phyloP scores from a whole-genome alignment of 2,797 vertebrate species.

The Cheracebus regulus region DNA sequence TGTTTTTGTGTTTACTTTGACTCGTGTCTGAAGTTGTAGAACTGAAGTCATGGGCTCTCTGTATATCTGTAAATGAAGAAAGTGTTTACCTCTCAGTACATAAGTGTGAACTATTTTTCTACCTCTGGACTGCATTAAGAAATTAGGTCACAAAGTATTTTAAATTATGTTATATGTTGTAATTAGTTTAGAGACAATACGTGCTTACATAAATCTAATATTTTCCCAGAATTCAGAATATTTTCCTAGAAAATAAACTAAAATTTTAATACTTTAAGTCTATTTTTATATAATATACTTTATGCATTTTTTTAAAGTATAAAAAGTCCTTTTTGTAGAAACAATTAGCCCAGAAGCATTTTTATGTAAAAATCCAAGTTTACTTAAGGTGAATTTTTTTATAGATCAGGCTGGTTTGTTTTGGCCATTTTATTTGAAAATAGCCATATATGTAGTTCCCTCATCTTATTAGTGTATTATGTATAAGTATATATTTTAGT shows the following conservation, averaged over 20 bases:
- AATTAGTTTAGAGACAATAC: constrained; percentile 1
- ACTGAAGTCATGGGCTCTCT: background rate
- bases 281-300: background rate
- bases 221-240: constrained; percentile 30
- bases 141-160: background rate
- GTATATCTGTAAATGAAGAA: background rate
- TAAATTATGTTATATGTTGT: background rate
- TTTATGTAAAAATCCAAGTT: constrained; percentile 18
- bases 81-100: background rate
- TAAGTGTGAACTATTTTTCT: background rate
- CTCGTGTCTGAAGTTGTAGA: background rate
- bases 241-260: constrained; percentile 34
- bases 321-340: background rate
- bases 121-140: background rate
- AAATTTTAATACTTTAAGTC: background rate
- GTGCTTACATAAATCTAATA: background rate
- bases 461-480: background rate
- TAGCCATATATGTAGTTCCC: background rate
- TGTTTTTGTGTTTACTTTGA: background rate
- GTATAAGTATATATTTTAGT: background rate
- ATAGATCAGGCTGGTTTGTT: background rate
- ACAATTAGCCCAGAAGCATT: background rate
- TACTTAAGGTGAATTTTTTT: background rate
- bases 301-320: background rate
- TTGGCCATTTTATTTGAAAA: constrained; percentile 38